Conservation (phyloP, 2,797 vertebrate species). For the Poeciliopsis gracilis region DNA sequence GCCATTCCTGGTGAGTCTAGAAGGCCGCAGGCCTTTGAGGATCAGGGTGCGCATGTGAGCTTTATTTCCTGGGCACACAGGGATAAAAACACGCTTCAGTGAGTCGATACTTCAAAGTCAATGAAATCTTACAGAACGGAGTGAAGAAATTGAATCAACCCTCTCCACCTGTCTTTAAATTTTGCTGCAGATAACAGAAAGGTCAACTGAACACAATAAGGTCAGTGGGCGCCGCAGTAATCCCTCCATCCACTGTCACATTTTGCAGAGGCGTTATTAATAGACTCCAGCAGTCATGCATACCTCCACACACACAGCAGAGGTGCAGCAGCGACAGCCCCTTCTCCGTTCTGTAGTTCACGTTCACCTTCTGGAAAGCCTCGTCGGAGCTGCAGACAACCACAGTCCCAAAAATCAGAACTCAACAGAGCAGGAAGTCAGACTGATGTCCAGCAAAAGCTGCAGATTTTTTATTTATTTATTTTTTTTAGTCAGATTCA, state of each 20-base stretch:
- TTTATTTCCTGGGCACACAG: conserved; percentile 85
- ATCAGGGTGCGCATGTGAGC: conserved; percentile 88
- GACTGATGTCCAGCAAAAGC: background rate
- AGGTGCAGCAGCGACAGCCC: conserved; percentile 94
- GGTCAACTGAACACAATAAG: conserved; percentile 40
- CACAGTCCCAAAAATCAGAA: conserved; percentile 29
- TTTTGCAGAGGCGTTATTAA: conserved; percentile 69
- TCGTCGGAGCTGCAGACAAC: conserved; percentile 88
- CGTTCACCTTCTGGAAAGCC: conserved; percentile 93
- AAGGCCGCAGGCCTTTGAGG: conserved; percentile 92
- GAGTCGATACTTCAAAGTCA: background rate
- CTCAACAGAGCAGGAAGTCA: background rate
- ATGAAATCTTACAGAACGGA: background rate
- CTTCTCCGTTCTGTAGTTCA: conserved; percentile 91
- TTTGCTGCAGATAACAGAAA: conserved; percentile 9
- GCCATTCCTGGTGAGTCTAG: conserved; percentile 90
- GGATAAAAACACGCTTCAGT: background rate
- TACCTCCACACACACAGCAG: conserved; percentile 92
- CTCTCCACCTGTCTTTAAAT: background rate
- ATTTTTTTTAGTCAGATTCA: background rate
- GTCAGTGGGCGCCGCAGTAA: conserved; percentile 32
- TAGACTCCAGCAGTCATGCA: conserved; percentile 63
- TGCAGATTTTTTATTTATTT: background rate
- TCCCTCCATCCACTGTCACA: conserved; percentile 46
- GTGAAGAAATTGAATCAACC: background rate